These are phyloP conservation scores for Sipunculus nudus DNA, from an alignment of 2,888 invertebrate species.

Conservation along the genomic window DNA sequence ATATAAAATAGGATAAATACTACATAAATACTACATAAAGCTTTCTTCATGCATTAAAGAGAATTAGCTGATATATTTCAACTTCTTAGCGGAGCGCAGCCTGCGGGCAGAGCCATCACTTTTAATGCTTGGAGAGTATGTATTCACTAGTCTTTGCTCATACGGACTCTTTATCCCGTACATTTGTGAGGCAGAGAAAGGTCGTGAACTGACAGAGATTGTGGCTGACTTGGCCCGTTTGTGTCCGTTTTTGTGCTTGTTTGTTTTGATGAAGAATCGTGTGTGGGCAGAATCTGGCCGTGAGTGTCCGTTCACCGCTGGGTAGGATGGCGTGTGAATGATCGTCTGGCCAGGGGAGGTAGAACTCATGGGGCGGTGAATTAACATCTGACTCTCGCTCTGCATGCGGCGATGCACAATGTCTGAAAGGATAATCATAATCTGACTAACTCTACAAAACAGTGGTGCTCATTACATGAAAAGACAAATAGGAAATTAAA, in stretches of 20 bases:
- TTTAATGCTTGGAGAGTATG: no score
- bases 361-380: slow-evolving; percentile 17
- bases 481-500: no score
- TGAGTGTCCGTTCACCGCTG: no score
- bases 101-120: no score
- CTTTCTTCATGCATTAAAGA: no score
- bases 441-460: no score
- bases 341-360: slow-evolving; percentile 11
- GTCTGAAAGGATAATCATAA: no score
- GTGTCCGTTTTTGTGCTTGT: slow-evolving; percentile 5
- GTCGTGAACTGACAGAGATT: slow-evolving; percentile 54
- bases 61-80: no score
- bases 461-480: no score
- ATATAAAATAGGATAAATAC: no score
- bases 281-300: slow-evolving; percentile 22
- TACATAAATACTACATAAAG: no score
- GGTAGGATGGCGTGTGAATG: slow-evolving; percentile 11
- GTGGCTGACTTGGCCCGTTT: background rate
- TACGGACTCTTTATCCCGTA: slow-evolving; percentile 27
- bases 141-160: slow-evolving; percentile 21
- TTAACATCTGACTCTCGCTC: slow-evolving; percentile 20
- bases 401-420: slow-evolving; percentile 7
- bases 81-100: no score
- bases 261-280: slow-evolving; percentile 21
- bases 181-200: slow-evolving; percentile 53